phyloP scores from a whole-genome alignment of 1,140 invertebrate species.

The Brachionus manjavacas region DNA sequence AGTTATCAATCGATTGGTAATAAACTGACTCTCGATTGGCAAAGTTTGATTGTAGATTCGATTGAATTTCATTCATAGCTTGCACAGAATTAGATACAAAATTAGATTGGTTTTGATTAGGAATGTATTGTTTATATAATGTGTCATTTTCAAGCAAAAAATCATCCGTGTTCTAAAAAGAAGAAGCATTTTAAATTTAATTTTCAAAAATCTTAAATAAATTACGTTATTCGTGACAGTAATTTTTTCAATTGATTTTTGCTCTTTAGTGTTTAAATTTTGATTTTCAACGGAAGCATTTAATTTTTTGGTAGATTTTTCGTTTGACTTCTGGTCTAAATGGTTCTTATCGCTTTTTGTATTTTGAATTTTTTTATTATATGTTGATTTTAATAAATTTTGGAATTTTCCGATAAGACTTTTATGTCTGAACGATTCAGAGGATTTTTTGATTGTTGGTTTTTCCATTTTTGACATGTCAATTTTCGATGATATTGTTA shows the following conservation, averaged over 20 bases:
- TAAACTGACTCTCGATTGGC: slow-evolving; percentile 15
- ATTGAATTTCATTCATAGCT: not conserved
- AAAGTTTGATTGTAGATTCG: not conserved
- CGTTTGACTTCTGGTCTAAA: not conserved
- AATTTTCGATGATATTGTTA: not conserved
- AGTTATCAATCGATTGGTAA: slow-evolving; percentile 27
- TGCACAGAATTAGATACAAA: not conserved
- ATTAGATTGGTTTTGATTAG: not conserved
- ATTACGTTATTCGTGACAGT: not conserved
- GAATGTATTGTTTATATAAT: slow-evolving; percentile 12
- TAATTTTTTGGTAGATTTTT: not conserved
- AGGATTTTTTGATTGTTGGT: not conserved
- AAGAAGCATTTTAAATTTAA: not conserved
- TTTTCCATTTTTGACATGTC: not conserved
- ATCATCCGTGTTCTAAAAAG: not conserved
- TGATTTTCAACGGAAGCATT: not conserved
- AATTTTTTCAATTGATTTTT: not conserved
- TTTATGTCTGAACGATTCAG: not conserved
- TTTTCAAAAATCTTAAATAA: too few species aligned
- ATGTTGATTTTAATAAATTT: slow-evolving; percentile 12
- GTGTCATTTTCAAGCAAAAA: slow-evolving; percentile 26
- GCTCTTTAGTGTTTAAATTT: not conserved
- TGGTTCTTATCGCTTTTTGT: not conserved
- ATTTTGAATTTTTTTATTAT: not conserved
- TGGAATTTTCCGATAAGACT: slow-evolving; percentile 38